These are phyloP conservation scores for Diplolepis rosae DNA, from an alignment of 2,888 invertebrate genomes.

Conservation along the genomic window DNA sequence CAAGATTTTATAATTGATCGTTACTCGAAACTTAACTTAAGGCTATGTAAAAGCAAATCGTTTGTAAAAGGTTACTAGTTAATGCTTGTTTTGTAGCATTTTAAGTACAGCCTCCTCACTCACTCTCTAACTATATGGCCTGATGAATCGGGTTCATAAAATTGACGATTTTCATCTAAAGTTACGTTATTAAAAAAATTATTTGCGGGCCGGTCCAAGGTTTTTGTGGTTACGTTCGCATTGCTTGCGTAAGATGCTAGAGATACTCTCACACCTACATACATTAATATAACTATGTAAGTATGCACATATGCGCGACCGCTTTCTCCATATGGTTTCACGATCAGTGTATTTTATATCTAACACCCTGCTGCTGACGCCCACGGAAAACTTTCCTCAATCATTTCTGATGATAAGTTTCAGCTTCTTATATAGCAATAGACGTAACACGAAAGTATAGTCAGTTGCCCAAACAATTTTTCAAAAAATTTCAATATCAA, in stretches of 20 bases:
- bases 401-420: constrained; percentile 3
- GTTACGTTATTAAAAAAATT: constrained; percentile 40
- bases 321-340: constrained; percentile 64
- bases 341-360: constrained; percentile 48
- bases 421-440: no score
- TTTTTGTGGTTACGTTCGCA: constrained; percentile 59
- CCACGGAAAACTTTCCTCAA: constrained; percentile 27
- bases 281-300: constrained; percentile 45
- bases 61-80: no score
- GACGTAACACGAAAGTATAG: background rate
- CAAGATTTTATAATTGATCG: no score
- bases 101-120: background rate
- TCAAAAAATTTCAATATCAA: no score
- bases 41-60: no score
- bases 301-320: constrained; percentile 46
- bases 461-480: no score
- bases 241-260: constrained; percentile 58
- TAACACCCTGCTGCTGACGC: constrained; percentile 28
- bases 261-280: constrained; percentile 43
- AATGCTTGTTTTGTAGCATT: background rate
- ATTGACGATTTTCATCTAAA: constrained; percentile 1
- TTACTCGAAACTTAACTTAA: no score
- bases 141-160: constrained; percentile 15
- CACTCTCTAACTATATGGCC: background rate
- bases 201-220: constrained; percentile 54